Conservation (phyloP, 2,888 invertebrate species). For the Monochamus alternatus region DNA sequence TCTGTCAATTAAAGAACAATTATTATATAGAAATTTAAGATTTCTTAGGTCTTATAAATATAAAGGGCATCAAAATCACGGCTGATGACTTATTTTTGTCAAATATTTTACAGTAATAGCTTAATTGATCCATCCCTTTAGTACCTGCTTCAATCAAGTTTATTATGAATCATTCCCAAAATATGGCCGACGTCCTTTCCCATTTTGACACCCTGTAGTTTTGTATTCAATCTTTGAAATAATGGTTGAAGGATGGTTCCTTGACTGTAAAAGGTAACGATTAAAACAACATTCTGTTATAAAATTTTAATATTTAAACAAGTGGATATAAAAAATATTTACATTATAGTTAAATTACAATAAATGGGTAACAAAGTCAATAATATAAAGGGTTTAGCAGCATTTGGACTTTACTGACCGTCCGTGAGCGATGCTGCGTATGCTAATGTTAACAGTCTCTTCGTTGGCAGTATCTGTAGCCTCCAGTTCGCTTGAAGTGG, state of each 20-base stretch:
- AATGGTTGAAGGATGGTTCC: not conserved
- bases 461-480: slow-evolving; percentile 78
- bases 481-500: slow-evolving; percentile 74
- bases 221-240: too few relatives aligned
- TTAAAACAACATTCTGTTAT: not conserved
- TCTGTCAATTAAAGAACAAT: too few relatives aligned
- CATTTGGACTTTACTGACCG: slow-evolving; percentile 75
- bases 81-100: too few relatives aligned
- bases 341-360: not conserved
- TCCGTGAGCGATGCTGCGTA: slow-evolving; percentile 80
- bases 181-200: too few relatives aligned
- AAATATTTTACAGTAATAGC: too few relatives aligned
- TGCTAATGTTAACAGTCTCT: slow-evolving; percentile 78
- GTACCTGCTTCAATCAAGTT: too few relatives aligned
- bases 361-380: slow-evolving; percentile 3
- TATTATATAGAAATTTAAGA: too few relatives aligned
- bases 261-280: not conserved
- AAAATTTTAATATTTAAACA: slow-evolving; percentile 1
- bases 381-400: slow-evolving; percentile 72
- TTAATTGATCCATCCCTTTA: too few relatives aligned
- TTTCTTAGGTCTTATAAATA: too few relatives aligned
- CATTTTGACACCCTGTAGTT: too few relatives aligned
- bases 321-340: slow-evolving; percentile 10
- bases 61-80: too few relatives aligned
- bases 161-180: too few relatives aligned